Evolutionary conservation across 2,888 invertebrate genomes (phyloP).

Genomic region (Eilema depressum): DNA sequence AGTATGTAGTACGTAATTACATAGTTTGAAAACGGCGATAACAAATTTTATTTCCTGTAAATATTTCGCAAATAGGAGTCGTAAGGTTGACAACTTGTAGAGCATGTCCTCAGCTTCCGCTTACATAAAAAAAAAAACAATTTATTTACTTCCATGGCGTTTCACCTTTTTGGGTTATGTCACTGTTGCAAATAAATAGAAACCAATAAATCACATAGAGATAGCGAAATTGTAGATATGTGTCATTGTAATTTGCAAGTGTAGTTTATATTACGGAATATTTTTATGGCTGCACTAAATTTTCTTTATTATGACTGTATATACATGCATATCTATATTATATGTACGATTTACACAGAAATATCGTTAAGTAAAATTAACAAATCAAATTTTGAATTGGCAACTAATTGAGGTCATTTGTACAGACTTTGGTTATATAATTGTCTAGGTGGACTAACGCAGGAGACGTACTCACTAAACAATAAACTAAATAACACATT

Average conservation of each 20-base stretch:
- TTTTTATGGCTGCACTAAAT: not conserved
- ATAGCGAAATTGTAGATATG: slow-evolving; percentile 4
- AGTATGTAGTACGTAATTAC: not conserved
- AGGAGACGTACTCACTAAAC: not conserved
- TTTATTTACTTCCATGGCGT: slow-evolving; percentile 16
- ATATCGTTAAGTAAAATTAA: not conserved
- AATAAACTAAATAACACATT: slow-evolving; percentile 6
- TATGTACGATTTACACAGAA: not conserved
- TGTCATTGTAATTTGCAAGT: slow-evolving; percentile 8
- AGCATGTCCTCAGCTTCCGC: slow-evolving; percentile 16
- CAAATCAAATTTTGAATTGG: slow-evolving; percentile 1
- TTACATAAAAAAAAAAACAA: slow-evolving; percentile 20
- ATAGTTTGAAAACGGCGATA: slow-evolving; percentile 7
- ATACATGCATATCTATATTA: not conserved
- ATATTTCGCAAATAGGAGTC: slow-evolving; percentile 18
- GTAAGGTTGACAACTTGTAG: slow-evolving; percentile 22
- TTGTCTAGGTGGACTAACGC: not conserved
- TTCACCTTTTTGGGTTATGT: slow-evolving; percentile 26
- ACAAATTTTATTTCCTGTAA: slow-evolving; percentile 19
- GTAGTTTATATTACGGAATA: slow-evolving; percentile 1
- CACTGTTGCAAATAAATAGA: slow-evolving; percentile 23
- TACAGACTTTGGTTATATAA: not conserved
- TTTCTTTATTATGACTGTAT: not conserved
- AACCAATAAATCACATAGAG: slow-evolving; percentile 11
- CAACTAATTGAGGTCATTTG: slow-evolving; percentile 12